Conservation (phyloP, 2,113 vertebrate species). For the Chinchilla lanigera region DNA sequence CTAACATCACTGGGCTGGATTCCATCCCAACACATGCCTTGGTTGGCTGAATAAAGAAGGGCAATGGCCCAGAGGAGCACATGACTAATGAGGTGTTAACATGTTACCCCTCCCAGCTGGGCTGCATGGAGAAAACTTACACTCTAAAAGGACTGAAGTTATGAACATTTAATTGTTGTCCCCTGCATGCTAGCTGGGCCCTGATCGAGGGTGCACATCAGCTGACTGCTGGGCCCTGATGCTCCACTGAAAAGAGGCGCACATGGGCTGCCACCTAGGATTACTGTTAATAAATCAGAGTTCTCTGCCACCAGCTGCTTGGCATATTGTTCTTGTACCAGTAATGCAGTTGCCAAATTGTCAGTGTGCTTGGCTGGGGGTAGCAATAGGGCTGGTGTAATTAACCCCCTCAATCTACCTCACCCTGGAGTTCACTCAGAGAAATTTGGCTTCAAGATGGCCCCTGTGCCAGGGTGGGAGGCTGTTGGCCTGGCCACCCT, state of each 20-base stretch:
- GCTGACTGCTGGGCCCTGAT: constrained; percentile 27
- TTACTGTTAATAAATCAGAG: constrained; percentile 75
- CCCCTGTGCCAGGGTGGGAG: neutral
- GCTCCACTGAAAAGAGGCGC: constrained; percentile 49
- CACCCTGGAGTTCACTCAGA: constrained; percentile 56
- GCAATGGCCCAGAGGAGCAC: neutral
- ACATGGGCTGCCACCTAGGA: constrained; percentile 62
- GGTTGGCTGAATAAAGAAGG: neutral
- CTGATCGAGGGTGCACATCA: neutral
- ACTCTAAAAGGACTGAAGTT: neutral
- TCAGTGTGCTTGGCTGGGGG: constrained; percentile 78
- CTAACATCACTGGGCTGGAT: neutral
- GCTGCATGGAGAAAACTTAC: neutral
- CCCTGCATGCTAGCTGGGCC: neutral
- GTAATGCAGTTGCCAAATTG: constrained; percentile 61
- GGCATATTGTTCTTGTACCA: constrained; percentile 72
- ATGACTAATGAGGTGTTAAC: neutral
- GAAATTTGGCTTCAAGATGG: constrained; percentile 49
- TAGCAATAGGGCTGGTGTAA: constrained; percentile 85
- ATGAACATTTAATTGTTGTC: neutral
- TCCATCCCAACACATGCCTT: neutral
- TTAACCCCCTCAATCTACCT: constrained; percentile 84
- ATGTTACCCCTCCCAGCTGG: neutral
- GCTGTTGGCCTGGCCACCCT: neutral
- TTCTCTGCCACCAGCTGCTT: constrained; percentile 75